phyloP scores from a whole-genome alignment of 2,888 invertebrate species.

The Andrena bucephala region DNA sequence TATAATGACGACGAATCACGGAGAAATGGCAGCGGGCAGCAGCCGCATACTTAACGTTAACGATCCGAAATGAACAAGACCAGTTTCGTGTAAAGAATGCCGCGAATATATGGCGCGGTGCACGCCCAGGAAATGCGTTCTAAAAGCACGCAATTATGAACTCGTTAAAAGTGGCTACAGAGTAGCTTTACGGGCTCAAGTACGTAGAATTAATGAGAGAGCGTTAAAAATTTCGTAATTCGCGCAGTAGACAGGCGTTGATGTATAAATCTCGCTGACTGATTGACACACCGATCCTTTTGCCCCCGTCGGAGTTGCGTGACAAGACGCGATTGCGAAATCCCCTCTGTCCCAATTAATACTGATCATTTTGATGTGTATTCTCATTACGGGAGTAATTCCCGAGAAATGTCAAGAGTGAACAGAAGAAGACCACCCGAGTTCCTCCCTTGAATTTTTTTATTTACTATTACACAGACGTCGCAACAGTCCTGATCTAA shows the following conservation, averaged over 20 bases:
- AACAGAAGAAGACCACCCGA: too few species aligned
- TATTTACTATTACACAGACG: too few species aligned
- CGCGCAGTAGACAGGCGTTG: conserved; percentile 16
- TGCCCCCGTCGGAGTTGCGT: neutral
- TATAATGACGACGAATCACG: conserved; percentile 49
- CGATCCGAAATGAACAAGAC: conserved; percentile 52
- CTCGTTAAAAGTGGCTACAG: conserved; percentile 36
- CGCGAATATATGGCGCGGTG: conserved; percentile 9
- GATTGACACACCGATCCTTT: conserved; percentile 8
- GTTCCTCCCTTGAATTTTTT: too few species aligned
- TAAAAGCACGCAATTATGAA: conserved; percentile 41
- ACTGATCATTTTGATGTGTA: neutral
- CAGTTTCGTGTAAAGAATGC: conserved; percentile 51
- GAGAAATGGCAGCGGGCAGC: conserved; percentile 5
- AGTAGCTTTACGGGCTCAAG: conserved; percentile 32
- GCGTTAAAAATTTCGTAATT: conserved; percentile 53
- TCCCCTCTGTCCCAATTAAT: neutral
- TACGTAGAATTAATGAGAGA: conserved; percentile 25
- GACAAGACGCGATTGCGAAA: neutral
- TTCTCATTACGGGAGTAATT: neutral
- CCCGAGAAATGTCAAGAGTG: neutral
- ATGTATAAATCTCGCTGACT: conserved; percentile 36
- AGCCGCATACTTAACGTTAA: conserved; percentile 37
- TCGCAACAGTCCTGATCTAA: too few species aligned
- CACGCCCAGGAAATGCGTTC: conserved; percentile 42